A percentile compares a stretch with the other conserved stretches of the same genome.
Evolutionary conservation across 2,888 invertebrate genomes (phyloP).

Genomic region (Tipula unca): DNA sequence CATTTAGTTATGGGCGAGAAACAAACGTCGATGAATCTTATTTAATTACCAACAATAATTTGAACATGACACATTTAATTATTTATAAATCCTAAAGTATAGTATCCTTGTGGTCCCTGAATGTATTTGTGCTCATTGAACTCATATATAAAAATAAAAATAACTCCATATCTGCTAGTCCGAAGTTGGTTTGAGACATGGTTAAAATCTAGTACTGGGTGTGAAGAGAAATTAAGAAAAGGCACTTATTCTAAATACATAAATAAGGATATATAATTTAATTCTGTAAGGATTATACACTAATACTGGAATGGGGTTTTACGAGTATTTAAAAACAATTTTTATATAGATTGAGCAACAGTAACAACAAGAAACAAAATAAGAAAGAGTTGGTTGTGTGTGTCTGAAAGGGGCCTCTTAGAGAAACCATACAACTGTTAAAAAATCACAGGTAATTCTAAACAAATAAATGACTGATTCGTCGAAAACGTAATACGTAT

Average conservation of each 20-base stretch:
- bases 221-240: background rate
- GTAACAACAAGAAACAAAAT: background rate
- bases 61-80: background rate
- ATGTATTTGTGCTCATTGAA: background rate
- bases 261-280: background rate
- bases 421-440: background rate
- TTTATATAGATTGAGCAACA: background rate
- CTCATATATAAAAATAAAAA: background rate
- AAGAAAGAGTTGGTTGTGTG: background rate
- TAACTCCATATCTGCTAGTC: background rate
- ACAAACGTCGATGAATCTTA: background rate
- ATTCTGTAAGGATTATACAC: background rate
- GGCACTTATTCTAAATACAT: background rate
- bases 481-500: no score
- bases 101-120: background rate
- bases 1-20: background rate
- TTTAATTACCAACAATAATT: background rate
- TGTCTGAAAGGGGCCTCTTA: background rate
- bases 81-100: background rate
- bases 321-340: background rate
- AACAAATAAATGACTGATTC: background rate
- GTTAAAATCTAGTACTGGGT: background rate
- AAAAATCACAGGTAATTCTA: background rate
- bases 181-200: background rate
- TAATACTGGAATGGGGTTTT: background rate